Percentiles rank a stretch among this genome's conserved stretches.
phyloP scores from a whole-genome alignment of 2,888 invertebrate genomes.

The Caenorhabditis sp. region DNA sequence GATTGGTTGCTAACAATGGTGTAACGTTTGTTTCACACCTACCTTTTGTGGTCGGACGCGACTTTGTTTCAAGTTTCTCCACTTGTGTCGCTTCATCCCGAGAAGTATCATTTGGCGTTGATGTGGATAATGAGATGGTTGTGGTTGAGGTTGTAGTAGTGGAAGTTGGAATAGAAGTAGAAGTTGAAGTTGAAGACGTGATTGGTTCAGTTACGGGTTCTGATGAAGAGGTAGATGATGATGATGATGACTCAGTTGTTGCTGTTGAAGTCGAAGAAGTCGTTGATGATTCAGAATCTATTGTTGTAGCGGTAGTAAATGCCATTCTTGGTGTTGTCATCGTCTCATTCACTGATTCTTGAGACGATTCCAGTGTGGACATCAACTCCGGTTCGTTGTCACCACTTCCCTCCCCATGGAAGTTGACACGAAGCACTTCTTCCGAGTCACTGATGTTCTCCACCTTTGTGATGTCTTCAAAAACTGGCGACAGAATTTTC shows the following conservation, averaged over 20 bases:
- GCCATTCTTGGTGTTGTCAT: constrained; percentile 20
- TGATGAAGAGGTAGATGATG: too few species aligned
- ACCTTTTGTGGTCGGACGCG: constrained; percentile 36
- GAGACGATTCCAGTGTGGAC: constrained; percentile 22
- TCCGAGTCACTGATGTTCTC: constrained; percentile 32
- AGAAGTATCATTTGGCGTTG: constrained; percentile 25
- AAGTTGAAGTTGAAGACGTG: not conserved
- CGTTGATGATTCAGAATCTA: constrained; percentile 24
- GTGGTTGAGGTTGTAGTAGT: constrained; percentile 21
- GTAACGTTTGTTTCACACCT: constrained; percentile 21
- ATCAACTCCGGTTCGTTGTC: constrained; percentile 33
- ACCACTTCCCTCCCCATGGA: constrained; percentile 36
- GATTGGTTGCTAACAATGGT: too few species aligned
- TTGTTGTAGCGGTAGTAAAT: constrained; percentile 23
- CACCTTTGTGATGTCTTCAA: constrained; percentile 54
- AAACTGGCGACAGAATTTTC: constrained; percentile 43
- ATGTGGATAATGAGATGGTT: constrained; percentile 22
- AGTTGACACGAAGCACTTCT: constrained; percentile 18
- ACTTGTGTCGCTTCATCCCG: constrained; percentile 34
- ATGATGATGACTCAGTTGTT: constrained; percentile 24
- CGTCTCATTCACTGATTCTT: constrained; percentile 9
- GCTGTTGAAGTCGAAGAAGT: constrained; percentile 20
- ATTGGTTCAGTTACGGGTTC: constrained; percentile 41
- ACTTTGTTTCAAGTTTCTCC: constrained; percentile 19
- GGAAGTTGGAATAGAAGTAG: constrained; percentile 12